Conservation (phyloP, 2,888 invertebrate genomes). For the Phengaris alcon region DNA sequence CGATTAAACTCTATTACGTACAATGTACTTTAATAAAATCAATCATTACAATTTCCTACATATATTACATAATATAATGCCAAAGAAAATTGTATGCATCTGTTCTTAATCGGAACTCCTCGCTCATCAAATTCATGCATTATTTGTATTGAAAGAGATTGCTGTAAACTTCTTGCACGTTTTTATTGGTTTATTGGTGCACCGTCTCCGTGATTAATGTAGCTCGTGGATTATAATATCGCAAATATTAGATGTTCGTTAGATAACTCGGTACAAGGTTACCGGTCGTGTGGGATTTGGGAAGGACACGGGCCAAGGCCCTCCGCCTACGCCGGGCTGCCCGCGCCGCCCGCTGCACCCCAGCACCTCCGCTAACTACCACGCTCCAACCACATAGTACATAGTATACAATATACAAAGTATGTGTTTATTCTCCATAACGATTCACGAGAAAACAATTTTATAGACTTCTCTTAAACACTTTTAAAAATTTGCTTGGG, state of each 20-base stretch:
- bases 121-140: too few relatives aligned
- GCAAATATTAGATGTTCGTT: slow-evolving; percentile 30
- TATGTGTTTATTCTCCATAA: neutral
- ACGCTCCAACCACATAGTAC: neutral
- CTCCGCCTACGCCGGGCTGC: slow-evolving; percentile 50
- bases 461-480: neutral
- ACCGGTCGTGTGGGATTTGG: slow-evolving; percentile 57
- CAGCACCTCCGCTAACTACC: slow-evolving; percentile 31
- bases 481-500: too few relatives aligned
- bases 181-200: too few relatives aligned
- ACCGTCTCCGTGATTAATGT: neutral
- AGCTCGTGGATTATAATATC: neutral
- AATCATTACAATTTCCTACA: neutral
- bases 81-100: neutral
- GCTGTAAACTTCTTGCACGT: too few relatives aligned
- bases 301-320: slow-evolving; percentile 63
- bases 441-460: neutral
- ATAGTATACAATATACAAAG: neutral
- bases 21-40: slow-evolving; percentile 30
- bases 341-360: slow-evolving; percentile 40
- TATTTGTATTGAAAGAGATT: too few relatives aligned
- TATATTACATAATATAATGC: neutral
- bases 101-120: too few relatives aligned
- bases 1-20: slow-evolving; percentile 59
- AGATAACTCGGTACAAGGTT: slow-evolving; percentile 52